Conservation (phyloP, 1,140 invertebrate species). For the Thereuonema tuberculata region DNA sequence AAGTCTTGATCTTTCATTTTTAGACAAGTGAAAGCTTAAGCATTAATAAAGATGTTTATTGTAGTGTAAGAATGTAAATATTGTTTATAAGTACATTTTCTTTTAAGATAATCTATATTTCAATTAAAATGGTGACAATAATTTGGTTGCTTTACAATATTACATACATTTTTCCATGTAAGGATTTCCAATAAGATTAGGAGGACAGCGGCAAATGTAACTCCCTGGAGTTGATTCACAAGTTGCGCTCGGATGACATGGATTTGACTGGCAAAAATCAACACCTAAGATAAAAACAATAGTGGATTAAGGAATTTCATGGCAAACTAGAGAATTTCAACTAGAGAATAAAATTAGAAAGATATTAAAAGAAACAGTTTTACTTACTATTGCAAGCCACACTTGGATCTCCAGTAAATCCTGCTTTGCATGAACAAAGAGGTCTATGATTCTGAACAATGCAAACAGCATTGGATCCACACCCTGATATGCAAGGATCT, state of each 20-base stretch:
- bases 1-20: too few relatives aligned
- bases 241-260: conserved; percentile 62
- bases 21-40: neutral
- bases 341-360: too few relatives aligned
- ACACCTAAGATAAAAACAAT: conserved; percentile 22
- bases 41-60: conserved; percentile 3
- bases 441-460: conserved; percentile 65
- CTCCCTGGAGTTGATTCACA: conserved; percentile 50
- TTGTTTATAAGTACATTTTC: too few relatives aligned
- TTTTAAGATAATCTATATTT: too few relatives aligned
- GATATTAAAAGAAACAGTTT: too few relatives aligned
- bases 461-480: conserved; percentile 74
- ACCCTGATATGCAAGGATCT: conserved; percentile 63
- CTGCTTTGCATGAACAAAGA: conserved; percentile 60
- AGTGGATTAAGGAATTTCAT: too few relatives aligned
- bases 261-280: conserved; percentile 50
- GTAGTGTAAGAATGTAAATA: too few relatives aligned
- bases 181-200: conserved; percentile 27
- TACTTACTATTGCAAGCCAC: conserved; percentile 60
- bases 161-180: conserved; percentile 17
- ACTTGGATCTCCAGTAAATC: conserved; percentile 69
- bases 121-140: too few relatives aligned
- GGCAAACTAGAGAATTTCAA: too few relatives aligned
- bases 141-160: neutral
- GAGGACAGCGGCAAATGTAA: conserved; percentile 57